Percentiles rank a stretch among this genome's conserved stretches.
Evolutionary conservation across 2,888 invertebrate genomes (phyloP).

Genomic region (Epinotia brunnichana): DNA sequence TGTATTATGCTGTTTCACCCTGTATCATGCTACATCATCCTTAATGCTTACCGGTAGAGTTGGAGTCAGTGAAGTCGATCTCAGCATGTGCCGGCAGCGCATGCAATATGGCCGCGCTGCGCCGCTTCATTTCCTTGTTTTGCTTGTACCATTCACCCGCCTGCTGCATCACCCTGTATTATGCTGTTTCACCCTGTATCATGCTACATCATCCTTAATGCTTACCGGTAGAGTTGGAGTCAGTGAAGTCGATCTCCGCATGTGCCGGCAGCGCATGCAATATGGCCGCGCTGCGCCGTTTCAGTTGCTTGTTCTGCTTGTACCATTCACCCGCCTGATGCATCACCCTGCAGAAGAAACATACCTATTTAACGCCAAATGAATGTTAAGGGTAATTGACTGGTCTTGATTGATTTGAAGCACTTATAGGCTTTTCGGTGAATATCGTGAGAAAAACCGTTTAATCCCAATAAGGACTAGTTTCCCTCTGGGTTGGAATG

Average conservation of each 20-base stretch:
- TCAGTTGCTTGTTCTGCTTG: conserved; percentile 89
- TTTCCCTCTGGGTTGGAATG: no score
- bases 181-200: no score
- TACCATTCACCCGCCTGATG: conserved; percentile 90
- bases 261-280: conserved; percentile 85
- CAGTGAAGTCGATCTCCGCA: conserved; percentile 77
- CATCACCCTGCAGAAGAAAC: conserved; percentile 81
- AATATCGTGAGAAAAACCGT: no score
- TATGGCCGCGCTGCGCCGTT: conserved; percentile 86
- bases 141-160: conserved; percentile 90
- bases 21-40: conserved; percentile 50
- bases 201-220: conserved; percentile 48
- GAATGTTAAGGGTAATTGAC: no score
- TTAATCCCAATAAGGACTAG: no score
- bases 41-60: conserved; percentile 65
- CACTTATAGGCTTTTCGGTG: no score
- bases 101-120: conserved; percentile 86
- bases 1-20: no score
- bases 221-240: conserved; percentile 73
- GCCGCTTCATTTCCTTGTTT: conserved; percentile 88
- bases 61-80: conserved; percentile 75
- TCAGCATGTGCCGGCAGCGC: conserved; percentile 83
- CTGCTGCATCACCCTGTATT: conserved; percentile 87
- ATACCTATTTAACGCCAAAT: background rate
- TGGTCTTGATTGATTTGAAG: no score